Conservation (phyloP, 1,140 invertebrate species). For the Vanessa atalanta region DNA sequence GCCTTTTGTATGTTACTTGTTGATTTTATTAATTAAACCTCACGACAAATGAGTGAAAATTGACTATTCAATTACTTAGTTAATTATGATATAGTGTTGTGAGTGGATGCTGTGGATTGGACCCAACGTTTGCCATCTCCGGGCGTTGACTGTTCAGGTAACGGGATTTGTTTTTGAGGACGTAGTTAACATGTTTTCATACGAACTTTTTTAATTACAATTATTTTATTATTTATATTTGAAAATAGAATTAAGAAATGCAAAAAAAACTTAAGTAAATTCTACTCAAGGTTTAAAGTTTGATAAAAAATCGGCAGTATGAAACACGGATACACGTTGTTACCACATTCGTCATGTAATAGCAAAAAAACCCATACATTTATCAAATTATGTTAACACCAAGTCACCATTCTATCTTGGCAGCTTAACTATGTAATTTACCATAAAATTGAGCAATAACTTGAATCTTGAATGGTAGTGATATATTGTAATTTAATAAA, state of each 20-base stretch:
- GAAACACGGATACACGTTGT: constrained; percentile 23
- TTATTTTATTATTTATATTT: neutral
- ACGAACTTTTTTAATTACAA: neutral
- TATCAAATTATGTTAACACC: constrained; percentile 8
- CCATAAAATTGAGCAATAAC: no score
- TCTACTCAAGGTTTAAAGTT: neutral
- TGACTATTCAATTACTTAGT: constrained; percentile 41
- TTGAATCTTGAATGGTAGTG: no score
- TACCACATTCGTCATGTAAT: constrained; percentile 32
- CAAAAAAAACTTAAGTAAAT: neutral
- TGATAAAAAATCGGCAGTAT: neutral
- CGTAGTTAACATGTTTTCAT: constrained; percentile 41
- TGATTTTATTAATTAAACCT: constrained; percentile 67
- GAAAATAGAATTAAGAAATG: neutral
- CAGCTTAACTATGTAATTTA: neutral
- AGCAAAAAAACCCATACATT: constrained; percentile 19
- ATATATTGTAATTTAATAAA: no score
- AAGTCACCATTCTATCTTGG: neutral
- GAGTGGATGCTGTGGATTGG: constrained; percentile 46
- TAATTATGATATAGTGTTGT: constrained; percentile 59
- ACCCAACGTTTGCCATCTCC: constrained; percentile 43
- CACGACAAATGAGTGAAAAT: constrained; percentile 57
- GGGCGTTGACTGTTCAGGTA: constrained; percentile 66
- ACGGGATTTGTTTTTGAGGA: constrained; percentile 77
- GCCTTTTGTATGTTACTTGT: constrained; percentile 73